phyloP scores from a whole-genome alignment of 1,140 invertebrate genomes.

The Paraescarpia echinospica region DNA sequence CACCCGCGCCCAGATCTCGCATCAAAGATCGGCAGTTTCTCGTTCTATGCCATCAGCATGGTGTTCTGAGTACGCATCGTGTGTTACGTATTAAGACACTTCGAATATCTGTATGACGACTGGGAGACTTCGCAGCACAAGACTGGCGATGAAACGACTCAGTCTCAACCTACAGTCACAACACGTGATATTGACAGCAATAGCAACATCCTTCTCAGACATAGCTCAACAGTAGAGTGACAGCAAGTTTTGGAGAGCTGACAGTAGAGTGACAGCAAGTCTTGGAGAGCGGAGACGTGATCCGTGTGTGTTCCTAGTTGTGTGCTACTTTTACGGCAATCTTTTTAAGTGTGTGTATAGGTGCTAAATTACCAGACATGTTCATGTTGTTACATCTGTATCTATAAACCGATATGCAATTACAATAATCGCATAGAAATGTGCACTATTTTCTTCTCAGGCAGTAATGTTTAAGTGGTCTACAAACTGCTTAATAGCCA shows the following conservation, averaged over 20 bases:
- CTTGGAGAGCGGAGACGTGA: not conserved
- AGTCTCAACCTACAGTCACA: not conserved
- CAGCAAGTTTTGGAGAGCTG: not conserved
- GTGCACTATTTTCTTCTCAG: not conserved
- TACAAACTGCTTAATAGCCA: not conserved
- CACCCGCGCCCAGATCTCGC: constrained; percentile 46
- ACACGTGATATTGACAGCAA: not conserved
- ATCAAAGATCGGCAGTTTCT: constrained; percentile 41
- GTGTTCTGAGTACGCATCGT: constrained; percentile 52
- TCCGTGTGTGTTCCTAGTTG: not conserved
- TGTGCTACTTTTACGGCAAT: not conserved
- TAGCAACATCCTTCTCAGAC: not conserved
- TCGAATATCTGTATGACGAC: not conserved
- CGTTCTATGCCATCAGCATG: constrained; percentile 49
- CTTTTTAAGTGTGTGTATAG: not conserved
- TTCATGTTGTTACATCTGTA: not conserved
- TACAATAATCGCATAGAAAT: not conserved
- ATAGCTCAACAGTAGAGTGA: not conserved
- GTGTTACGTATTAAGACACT: constrained; percentile 37
- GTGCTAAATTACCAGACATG: not conserved
- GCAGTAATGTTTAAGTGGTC: not conserved
- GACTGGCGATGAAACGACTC: not conserved
- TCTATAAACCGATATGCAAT: not conserved
- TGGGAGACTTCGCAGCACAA: not conserved
- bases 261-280: too few relatives aligned